phyloP scores from a whole-genome alignment of 2,113 vertebrate species.

The Silurus glanis region DNA sequence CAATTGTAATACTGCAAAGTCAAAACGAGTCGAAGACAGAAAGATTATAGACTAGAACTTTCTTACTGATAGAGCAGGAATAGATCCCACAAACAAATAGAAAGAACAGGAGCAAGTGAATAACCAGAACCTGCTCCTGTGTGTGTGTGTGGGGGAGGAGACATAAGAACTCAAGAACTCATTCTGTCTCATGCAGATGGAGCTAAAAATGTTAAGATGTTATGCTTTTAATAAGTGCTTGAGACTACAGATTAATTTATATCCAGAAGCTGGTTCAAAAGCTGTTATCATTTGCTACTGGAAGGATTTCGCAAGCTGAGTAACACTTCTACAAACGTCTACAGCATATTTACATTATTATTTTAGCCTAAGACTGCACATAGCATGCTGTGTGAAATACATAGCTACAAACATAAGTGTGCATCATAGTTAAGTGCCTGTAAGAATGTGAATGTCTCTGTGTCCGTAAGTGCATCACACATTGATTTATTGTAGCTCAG shows the following conservation, averaged over 20 bases:
- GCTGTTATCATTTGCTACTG: neutral
- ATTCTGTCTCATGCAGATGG: neutral
- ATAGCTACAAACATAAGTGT: neutral
- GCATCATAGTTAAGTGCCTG: neutral
- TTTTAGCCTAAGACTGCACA: too few relatives aligned
- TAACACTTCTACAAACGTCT: too few relatives aligned
- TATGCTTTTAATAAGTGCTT: neutral
- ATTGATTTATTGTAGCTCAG: constrained; percentile 51
- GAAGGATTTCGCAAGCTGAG: neutral
- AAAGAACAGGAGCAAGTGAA: neutral
- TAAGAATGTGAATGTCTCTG: neutral
- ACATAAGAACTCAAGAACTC: too few relatives aligned
- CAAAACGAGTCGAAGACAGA: neutral
- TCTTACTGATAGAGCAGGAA: neutral
- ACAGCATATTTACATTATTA: too few relatives aligned
- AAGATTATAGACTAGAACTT: neutral
- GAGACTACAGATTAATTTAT: neutral
- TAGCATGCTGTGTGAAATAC: too few relatives aligned
- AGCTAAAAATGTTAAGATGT: neutral
- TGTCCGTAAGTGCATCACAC: neutral
- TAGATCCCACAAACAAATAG: neutral
- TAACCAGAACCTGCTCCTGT: neutral
- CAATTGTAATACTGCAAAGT: neutral
- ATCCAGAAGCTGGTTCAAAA: neutral
- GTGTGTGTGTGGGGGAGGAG: too few relatives aligned